These are phyloP conservation scores for Alectura lathami DNA, from an alignment of 2,113 vertebrate genomes.

Conservation along the genomic window DNA sequence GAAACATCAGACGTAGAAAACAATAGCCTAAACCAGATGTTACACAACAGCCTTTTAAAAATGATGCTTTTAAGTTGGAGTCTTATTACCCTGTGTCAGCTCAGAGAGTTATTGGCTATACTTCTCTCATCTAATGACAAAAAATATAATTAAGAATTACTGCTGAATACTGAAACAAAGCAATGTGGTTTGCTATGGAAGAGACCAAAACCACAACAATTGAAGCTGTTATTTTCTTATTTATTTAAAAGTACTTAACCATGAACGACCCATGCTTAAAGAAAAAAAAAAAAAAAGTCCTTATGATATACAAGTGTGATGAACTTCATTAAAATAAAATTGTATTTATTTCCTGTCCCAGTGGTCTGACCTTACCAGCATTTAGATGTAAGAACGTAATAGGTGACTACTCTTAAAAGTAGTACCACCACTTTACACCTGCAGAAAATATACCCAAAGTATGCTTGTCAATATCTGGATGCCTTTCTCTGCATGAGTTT, in stretches of 20 bases:
- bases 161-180: constrained; percentile 28
- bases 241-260: constrained; percentile 60
- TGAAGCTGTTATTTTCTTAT: background rate
- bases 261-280: background rate
- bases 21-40: background rate
- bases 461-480: background rate
- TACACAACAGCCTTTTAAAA: background rate
- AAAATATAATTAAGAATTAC: constrained; percentile 30
- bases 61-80: background rate
- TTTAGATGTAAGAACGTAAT: constrained; percentile 34
- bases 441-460: background rate
- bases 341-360: constrained; percentile 62
- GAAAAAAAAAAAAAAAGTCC: too few species aligned
- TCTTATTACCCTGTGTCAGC: background rate
- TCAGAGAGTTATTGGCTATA: background rate
- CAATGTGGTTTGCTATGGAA: constrained; percentile 36
- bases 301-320: background rate
- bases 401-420: background rate
- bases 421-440: background rate
- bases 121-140: background rate
- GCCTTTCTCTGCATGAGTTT: background rate
- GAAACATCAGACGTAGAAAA: background rate
- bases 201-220: background rate
- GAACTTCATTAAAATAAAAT: constrained; percentile 56
- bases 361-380: constrained; percentile 37